Evolutionary conservation across 35 echinoderm and acorn worm species (phyloP).

Genomic region (Lytechinus variegatus): DNA sequence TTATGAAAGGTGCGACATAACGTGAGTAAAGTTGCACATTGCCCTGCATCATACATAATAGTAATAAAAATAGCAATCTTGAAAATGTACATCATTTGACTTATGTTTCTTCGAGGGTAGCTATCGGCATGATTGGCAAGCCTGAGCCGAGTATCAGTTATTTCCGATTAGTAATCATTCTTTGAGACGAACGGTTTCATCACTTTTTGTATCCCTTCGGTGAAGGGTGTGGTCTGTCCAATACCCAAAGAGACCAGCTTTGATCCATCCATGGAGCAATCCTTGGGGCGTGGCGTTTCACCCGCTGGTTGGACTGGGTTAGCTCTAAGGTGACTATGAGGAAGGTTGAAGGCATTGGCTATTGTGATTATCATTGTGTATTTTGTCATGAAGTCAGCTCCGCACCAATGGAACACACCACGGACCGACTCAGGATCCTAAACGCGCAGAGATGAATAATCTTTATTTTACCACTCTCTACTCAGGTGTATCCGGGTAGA

Average conservation of each 20-base stretch:
- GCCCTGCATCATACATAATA: no score
- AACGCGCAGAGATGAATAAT: neutral
- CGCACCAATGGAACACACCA: constrained; percentile 84
- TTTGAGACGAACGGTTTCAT: constrained; percentile 63
- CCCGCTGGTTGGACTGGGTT: constrained; percentile 48
- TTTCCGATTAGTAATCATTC: no score
- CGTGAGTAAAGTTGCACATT: no score
- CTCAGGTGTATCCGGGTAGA: no score
- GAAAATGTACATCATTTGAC: no score
- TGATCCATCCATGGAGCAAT: constrained; percentile 69
- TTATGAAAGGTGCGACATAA: no score
- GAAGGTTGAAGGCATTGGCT: constrained; percentile 69
- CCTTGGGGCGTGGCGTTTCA: constrained; percentile 71
- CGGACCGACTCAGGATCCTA: constrained; percentile 64
- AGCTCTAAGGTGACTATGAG: constrained; percentile 68
- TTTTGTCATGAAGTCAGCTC: constrained; percentile 73
- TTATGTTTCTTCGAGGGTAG: no score
- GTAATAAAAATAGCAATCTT: no score
- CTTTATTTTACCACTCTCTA: no score
- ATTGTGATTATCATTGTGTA: constrained; percentile 74
- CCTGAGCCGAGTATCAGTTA: no score
- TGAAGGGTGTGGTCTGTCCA: constrained; percentile 66
- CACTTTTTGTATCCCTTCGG: constrained; percentile 64
- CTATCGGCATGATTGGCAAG: no score
- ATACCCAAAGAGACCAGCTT: constrained; percentile 71